These are phyloP conservation scores for Bovichtus diacanthus DNA, from an alignment of 2,797 vertebrate species.

Conservation along the genomic window DNA sequence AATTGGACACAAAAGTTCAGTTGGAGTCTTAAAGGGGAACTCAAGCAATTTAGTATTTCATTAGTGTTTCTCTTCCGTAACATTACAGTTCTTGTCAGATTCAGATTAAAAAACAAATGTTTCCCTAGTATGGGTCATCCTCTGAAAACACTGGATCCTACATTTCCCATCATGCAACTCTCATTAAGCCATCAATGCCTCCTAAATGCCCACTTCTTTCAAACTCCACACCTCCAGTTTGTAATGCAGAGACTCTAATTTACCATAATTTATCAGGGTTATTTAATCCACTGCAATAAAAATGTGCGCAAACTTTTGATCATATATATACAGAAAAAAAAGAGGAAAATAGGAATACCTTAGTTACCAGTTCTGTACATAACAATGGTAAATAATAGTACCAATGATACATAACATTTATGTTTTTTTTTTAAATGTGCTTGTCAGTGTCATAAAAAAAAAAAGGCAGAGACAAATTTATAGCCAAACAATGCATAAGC, in stretches of 20 bases:
- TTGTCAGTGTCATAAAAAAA: slow-evolving; percentile 42
- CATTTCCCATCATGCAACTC: background rate
- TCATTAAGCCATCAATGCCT: no score
- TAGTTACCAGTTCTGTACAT: background rate
- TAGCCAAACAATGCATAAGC: slow-evolving; percentile 14
- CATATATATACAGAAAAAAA: background rate
- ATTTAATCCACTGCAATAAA: background rate
- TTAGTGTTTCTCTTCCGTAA: background rate
- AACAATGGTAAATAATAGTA: background rate
- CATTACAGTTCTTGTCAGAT: background rate
- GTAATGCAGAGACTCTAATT: background rate
- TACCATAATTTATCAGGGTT: background rate
- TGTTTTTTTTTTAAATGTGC: slow-evolving; percentile 34
- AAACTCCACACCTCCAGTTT: background rate
- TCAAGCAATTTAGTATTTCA: background rate
- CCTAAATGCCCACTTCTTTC: background rate
- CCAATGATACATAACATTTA: background rate
- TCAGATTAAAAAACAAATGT: background rate
- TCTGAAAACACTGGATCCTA: background rate
- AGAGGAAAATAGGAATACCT: background rate
- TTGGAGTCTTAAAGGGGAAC: background rate
- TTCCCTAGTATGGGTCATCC: background rate
- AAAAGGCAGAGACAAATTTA: slow-evolving; percentile 44
- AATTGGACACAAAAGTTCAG: background rate
- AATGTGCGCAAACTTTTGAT: background rate